Conservation (phyloP, 2,113 vertebrate genomes). For the Ibidorhyncha struthersii region DNA sequence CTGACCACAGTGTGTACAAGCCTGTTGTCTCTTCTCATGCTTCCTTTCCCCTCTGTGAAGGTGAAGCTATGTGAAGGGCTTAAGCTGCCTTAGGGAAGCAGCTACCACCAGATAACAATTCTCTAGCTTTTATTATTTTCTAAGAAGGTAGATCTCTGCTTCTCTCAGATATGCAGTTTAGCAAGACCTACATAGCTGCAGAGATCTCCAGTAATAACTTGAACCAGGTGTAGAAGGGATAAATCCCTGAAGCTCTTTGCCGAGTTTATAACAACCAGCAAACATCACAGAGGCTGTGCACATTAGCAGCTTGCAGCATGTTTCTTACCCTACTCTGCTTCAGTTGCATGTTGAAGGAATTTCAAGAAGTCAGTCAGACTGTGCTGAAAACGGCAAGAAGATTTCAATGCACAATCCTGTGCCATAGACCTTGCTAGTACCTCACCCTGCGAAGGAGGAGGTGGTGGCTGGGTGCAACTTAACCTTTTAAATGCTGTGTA, state of each 20-base stretch:
- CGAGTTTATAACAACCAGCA: neutral
- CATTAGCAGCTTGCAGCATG: neutral
- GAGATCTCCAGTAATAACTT: neutral
- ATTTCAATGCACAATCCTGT: neutral
- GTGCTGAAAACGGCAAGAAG: neutral
- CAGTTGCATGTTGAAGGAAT: neutral
- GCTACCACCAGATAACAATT: neutral
- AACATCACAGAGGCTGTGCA: neutral
- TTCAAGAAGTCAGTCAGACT: neutral
- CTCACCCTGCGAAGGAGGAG: neutral
- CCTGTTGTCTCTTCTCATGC: neutral
- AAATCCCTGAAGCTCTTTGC: neutral
- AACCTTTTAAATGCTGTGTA: accelerated
- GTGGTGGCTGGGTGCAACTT: neutral
- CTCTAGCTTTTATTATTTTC: neutral
- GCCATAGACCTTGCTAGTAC: neutral
- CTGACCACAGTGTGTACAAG: neutral
- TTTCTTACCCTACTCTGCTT: neutral
- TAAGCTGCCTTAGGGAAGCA: neutral
- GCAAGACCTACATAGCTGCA: neutral
- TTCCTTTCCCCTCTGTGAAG: neutral
- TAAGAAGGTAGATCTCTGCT: neutral
- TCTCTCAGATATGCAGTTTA: neutral
- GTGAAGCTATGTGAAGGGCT: neutral
- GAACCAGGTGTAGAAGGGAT: neutral